Base-by-base conservation (phyloP, 2,888 invertebrate species). In the Pristionchus entomophagus region DNA sequence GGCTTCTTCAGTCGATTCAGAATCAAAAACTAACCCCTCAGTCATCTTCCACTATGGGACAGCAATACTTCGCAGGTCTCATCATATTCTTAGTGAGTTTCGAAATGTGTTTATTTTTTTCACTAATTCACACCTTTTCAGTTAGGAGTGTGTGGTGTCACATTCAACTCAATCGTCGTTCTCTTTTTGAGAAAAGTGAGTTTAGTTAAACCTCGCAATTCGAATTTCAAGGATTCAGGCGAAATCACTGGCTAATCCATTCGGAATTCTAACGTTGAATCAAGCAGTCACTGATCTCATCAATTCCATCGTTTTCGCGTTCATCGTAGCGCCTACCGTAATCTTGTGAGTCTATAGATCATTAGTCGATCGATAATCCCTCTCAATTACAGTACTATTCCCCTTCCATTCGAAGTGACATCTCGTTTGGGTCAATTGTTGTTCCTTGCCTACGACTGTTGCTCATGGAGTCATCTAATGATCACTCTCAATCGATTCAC, bases 221-320 rank as follows among this genome's bases (percentile, higher is more conserved):
- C 26, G 41, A 77, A 77, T 41, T 41, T n/a, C 41, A 4, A 69
- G n/a, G 2, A 3, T 51, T 59, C 38, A 82, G 82, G 82, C 59
- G 22, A 56, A 59, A 59, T 82, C 82, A 0, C 22, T 82, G 1
- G 38, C 56, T 12, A 82, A 82, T 82, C 56, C 82, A 22, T 82
- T 82, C 59, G 82, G 82, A 59, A 82, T 82, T 59, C 59, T 82
- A 19, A 82, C 82, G 22, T 59, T 82, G 35, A 82, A 82, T 38
- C 82, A 82, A 59, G 82, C 82, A 59, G 41, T 82, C 5, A 82
- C 82, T 82, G 82, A 82, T 82, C 82, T 82, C 35, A 82, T 82
- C 59, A 82, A 82, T 22, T 82, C 82, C n/a, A 41, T 41, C 41
- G 45, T 82, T 14, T 82, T 82, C 45, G 59, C 82, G 12, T 82